These are phyloP conservation scores for Xenentodon cancila DNA, from an alignment of 2,797 vertebrate genomes.

Conservation along the genomic window DNA sequence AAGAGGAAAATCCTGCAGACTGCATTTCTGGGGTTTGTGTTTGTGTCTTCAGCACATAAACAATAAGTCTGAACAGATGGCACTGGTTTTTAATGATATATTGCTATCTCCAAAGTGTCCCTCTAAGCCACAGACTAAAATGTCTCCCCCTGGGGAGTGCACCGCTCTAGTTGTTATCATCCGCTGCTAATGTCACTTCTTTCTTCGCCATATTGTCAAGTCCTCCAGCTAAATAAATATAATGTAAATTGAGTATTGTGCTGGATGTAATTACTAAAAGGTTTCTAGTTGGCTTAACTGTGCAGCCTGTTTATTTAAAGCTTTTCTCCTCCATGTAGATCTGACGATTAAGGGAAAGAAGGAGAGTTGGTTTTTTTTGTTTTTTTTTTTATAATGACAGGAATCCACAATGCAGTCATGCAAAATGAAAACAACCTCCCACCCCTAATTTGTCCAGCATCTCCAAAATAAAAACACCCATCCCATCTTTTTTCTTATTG, in stretches of 20 bases:
- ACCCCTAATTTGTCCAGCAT: conserved; percentile 25
- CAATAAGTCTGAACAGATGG: conserved; percentile 74
- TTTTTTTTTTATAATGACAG: conserved; percentile 71
- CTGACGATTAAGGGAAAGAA: conserved; percentile 59
- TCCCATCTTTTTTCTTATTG: conserved; percentile 50
- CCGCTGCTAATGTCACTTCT: conserved; percentile 69
- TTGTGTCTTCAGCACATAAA: conserved; percentile 61
- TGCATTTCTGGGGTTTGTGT: conserved; percentile 63
- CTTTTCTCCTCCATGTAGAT: conserved; percentile 63
- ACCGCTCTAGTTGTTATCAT: conserved; percentile 73
- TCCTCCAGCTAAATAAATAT: conserved; percentile 73
- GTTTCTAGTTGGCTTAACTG: conserved; percentile 73
- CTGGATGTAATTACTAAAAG: conserved; percentile 74
- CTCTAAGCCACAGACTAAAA: conserved; percentile 71
- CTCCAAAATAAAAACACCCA: conserved; percentile 33
- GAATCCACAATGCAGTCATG: conserved; percentile 69
- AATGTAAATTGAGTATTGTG: conserved; percentile 70
- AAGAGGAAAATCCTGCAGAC: conserved; percentile 53
- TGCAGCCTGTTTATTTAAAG: conserved; percentile 72
- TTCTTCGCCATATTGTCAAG: conserved; percentile 62
- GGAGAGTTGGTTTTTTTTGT: conserved; percentile 53
- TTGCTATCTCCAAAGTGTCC: conserved; percentile 74
- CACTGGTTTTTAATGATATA: conserved; percentile 78
- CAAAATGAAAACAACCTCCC: conserved; percentile 61
- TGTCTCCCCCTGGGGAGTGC: conserved; percentile 58